A percentile compares a stretch with the other conserved stretches of the same genome.
phyloP scores from a whole-genome alignment of 2,888 invertebrate genomes.

The Watsonalla cultraria region DNA sequence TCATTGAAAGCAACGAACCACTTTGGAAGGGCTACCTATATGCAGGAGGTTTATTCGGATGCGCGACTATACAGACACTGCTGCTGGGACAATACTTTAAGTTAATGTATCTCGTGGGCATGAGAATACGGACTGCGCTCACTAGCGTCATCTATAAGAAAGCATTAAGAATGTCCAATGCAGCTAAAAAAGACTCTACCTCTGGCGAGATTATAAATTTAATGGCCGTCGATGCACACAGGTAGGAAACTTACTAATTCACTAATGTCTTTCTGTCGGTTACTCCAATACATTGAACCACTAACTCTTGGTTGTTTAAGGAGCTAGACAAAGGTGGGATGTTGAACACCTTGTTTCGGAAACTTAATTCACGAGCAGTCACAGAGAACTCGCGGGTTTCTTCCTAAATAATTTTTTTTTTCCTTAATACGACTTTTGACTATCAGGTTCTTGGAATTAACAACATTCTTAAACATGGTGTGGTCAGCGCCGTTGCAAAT shows the following conservation, averaged over 20 bases:
- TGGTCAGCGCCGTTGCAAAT: conserved; percentile 93
- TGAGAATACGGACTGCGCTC: conserved; percentile 88
- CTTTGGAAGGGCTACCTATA: conserved; percentile 91
- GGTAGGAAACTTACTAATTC: conserved; percentile 27
- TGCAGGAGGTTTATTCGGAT: conserved; percentile 82
- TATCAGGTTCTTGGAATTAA: conserved; percentile 84
- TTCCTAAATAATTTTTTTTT: too few species aligned
- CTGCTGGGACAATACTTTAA: conserved; percentile 91
- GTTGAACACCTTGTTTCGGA: too few species aligned
- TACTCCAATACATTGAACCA: too few species aligned
- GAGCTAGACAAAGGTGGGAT: too few species aligned
- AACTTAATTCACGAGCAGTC: too few species aligned
- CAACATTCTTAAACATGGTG: conserved; percentile 86
- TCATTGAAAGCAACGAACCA: conserved; percentile 75
- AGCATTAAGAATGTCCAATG: conserved; percentile 84
- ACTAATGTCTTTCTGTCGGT: too few species aligned
- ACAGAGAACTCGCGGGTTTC: too few species aligned
- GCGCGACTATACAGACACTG: conserved; percentile 85
- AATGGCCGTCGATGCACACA: conserved; percentile 91
- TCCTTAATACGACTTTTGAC: too few species aligned
- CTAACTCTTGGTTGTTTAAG: too few species aligned
- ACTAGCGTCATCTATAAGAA: conserved; percentile 90
- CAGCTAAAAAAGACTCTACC: conserved; percentile 85
- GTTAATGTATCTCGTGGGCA: conserved; percentile 88
- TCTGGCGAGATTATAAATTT: conserved; percentile 92